Evolutionary conservation across 1,140 invertebrate species (phyloP).

Genomic region (Drosophila tristis): DNA sequence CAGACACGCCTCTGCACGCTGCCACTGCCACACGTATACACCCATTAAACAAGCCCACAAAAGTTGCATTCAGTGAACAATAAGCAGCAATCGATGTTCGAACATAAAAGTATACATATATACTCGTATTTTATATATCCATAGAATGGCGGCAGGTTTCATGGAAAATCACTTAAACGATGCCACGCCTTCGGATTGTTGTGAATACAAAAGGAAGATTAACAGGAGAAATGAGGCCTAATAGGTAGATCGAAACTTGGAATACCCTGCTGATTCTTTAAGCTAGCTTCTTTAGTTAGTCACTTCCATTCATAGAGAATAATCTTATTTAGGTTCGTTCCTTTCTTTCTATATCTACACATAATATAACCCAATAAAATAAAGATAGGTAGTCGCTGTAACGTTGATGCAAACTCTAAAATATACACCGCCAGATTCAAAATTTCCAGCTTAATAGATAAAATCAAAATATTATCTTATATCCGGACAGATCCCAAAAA

Average conservation of each 20-base stretch:
- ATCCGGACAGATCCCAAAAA: no score
- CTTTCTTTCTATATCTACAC: no score
- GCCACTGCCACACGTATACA: constrained; percentile 18
- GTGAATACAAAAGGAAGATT: constrained; percentile 5
- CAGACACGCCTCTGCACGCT: no score
- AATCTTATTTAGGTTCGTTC: no score
- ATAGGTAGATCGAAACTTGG: not conserved
- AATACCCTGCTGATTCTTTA: not conserved
- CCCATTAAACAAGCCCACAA: constrained; percentile 40
- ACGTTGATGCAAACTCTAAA: no score
- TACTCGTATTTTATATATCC: constrained; percentile 18
- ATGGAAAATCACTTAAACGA: constrained; percentile 45
- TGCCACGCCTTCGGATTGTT: constrained; percentile 6
- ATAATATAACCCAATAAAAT: no score
- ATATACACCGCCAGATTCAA: no score
- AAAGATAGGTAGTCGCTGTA: no score
- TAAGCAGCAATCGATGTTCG: constrained; percentile 28
- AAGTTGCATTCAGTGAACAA: constrained; percentile 41
- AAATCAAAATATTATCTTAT: no score
- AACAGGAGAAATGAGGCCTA: not conserved
- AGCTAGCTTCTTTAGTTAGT: not conserved
- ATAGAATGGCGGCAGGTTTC: constrained; percentile 13
- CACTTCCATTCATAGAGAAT: no score
- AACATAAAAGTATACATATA: constrained; percentile 15
- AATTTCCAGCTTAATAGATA: no score